These are phyloP conservation scores for Drosophila ficusphila DNA, from an alignment of 1,140 invertebrate genomes.

Conservation along the genomic window DNA sequence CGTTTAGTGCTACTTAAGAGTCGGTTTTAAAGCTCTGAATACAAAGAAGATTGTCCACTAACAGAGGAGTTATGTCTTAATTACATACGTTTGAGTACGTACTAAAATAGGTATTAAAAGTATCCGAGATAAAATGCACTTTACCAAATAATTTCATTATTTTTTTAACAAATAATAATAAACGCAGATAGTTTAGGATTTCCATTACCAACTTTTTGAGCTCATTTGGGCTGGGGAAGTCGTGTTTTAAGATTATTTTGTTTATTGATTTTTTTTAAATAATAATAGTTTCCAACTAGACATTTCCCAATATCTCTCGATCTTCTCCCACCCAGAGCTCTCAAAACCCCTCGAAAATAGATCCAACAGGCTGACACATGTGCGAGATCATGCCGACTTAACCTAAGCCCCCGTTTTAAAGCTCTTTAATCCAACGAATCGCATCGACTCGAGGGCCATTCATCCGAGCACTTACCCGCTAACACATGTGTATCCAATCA, in stretches of 20 bases:
- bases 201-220: too few species aligned
- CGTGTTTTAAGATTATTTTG: too few species aligned
- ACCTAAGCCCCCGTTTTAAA: conserved; percentile 33
- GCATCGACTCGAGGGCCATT: conserved; percentile 2
- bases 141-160: too few species aligned
- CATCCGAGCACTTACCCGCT: conserved; percentile 52
- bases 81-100: neutral
- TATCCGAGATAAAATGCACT: too few species aligned
- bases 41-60: neutral
- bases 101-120: neutral
- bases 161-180: too few species aligned
- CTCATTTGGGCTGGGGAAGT: too few species aligned
- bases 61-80: neutral
- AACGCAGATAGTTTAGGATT: too few species aligned
- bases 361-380: conserved; percentile 18
- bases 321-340: too few species aligned
- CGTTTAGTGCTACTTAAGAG: conserved; percentile 1
- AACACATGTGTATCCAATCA: conserved; percentile 68
- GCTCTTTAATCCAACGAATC: conserved; percentile 22
- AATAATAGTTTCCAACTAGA: neutral
- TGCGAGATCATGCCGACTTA: conserved; percentile 17
- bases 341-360: conserved; percentile 3
- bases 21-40: neutral
- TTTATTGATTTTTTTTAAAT: too few species aligned
- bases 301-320: neutral